phyloP scores from a whole-genome alignment of 2,888 invertebrate species.

The Prosopocoilus inquinatus region DNA sequence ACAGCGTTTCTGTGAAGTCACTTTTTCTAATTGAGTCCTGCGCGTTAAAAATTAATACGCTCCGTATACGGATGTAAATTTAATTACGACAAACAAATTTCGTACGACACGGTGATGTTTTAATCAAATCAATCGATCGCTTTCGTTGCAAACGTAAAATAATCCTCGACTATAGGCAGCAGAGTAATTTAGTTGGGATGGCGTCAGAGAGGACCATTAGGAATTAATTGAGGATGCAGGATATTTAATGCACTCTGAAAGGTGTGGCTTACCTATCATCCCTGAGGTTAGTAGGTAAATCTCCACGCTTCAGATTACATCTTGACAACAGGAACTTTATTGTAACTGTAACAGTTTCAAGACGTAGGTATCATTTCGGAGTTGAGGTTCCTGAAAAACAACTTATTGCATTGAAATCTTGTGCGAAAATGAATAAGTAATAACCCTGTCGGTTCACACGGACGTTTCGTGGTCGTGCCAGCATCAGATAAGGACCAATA shows the following conservation, averaged over 20 bases:
- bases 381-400: not conserved
- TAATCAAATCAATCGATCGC: not conserved
- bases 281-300: conserved; percentile 19
- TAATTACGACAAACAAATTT: not conserved
- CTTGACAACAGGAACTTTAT: conserved; percentile 16
- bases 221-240: conserved; percentile 36
- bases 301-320: too few relatives aligned
- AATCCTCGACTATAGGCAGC: not conserved
- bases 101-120: not conserved
- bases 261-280: conserved; percentile 44
- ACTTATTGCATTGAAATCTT: too few relatives aligned
- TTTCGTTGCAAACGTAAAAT: not conserved
- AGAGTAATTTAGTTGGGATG: conserved; percentile 2
- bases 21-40: conserved; percentile 10
- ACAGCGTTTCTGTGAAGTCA: conserved; percentile 12
- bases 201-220: conserved; percentile 30
- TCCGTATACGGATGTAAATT: not conserved
- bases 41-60: not conserved
- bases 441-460: too few relatives aligned
- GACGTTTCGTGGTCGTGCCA: too few relatives aligned
- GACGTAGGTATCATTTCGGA: conserved; percentile 35
- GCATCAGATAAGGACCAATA: too few relatives aligned
- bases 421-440: too few relatives aligned
- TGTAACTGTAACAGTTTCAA: conserved; percentile 36
- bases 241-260: conserved; percentile 43